These are phyloP conservation scores for Corythornis madagascariensis DNA, from an alignment of 2,113 vertebrate species.

Conservation along the genomic window DNA sequence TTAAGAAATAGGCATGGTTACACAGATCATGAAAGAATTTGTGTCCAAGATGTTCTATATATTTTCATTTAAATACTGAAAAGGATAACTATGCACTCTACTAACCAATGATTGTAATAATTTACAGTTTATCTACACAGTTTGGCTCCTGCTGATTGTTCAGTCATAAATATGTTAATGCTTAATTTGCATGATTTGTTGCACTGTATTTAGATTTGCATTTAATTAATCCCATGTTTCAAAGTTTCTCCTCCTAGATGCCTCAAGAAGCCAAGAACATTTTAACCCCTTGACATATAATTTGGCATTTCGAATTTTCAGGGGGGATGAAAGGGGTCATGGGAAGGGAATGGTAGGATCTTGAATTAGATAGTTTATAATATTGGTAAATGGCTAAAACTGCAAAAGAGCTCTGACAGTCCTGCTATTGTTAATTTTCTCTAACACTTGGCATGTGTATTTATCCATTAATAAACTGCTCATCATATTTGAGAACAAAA, in stretches of 20 bases:
- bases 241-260: not conserved
- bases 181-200: slow-evolving; percentile 41
- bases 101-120: not conserved
- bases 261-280: slow-evolving; percentile 24
- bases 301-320: slow-evolving; percentile 2
- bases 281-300: slow-evolving; percentile 12
- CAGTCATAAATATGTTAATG: slow-evolving; percentile 1
- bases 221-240: slow-evolving; percentile 31
- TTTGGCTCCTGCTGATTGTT: slow-evolving; percentile 26
- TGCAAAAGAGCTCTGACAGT: not conserved
- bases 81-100: not conserved
- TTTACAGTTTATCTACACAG: slow-evolving; percentile 6
- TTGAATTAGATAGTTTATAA: not conserved
- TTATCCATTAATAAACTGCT: not conserved
- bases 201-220: not conserved
- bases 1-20: not conserved
- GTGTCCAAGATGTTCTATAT: not conserved
- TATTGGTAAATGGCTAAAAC: not conserved
- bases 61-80: not conserved
- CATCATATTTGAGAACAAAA: not conserved
- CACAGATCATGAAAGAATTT: not conserved
- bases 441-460: not conserved
- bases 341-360: not conserved
- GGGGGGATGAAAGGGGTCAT: not conserved
- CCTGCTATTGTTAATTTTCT: not conserved